A percentile compares a stretch with the other conserved stretches of the same genome.
phyloP scores from a whole-genome alignment of 2,113 vertebrate genomes.

The Octodon degus region DNA sequence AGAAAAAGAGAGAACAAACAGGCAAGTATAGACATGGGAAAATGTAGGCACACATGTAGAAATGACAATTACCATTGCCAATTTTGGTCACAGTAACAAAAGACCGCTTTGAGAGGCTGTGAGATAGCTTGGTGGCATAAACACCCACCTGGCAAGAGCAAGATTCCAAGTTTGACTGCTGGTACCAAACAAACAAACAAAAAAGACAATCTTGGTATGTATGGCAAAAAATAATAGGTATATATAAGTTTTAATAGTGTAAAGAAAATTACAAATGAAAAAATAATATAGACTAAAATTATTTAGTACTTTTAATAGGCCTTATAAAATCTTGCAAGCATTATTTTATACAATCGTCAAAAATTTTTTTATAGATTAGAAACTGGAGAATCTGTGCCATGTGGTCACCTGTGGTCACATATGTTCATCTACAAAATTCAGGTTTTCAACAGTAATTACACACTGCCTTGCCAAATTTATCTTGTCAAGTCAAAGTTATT shows the following conservation, averaged over 20 bases:
- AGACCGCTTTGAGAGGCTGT: background rate
- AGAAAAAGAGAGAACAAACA: background rate
- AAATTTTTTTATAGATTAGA: background rate
- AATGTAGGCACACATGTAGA: background rate
- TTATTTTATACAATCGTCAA: background rate
- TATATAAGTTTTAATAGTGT: background rate
- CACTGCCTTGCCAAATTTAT: background rate
- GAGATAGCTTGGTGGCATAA: too few species aligned
- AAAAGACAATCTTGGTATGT: background rate
- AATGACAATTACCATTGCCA: background rate
- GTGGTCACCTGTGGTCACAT: background rate
- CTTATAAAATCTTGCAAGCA: background rate
- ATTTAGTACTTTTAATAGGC: background rate
- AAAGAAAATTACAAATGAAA: background rate
- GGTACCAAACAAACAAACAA: background rate
- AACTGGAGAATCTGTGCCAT: background rate
- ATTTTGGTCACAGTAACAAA: background rate
- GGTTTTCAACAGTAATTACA: background rate
- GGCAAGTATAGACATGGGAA: background rate
- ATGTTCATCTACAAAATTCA: constrained; percentile 19
- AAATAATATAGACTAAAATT: constrained; percentile 14
- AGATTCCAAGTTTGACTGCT: too few species aligned
- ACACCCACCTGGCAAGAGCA: too few species aligned
- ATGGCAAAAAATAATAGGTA: background rate
- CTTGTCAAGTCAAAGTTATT: background rate